phyloP scores from a whole-genome alignment of 2,113 vertebrate species.

The Psilopogon haemacephalus region DNA sequence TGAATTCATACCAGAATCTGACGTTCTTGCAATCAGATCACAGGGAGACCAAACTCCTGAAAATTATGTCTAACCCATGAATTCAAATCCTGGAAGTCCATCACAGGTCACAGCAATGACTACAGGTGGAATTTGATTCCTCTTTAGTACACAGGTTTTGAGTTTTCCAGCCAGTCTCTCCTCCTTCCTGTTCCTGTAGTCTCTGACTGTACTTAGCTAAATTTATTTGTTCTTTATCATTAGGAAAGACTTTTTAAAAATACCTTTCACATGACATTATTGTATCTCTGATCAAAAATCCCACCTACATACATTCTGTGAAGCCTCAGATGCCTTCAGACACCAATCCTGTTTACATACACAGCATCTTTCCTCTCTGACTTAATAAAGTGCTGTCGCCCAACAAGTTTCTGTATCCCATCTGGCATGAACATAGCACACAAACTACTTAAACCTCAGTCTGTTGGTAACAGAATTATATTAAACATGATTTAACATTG shows the following conservation, averaged over 20 bases:
- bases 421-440: constrained; percentile 14
- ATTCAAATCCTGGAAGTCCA: not conserved
- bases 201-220: not conserved
- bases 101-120: not conserved
- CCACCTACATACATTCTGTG: constrained; percentile 62
- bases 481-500: not conserved
- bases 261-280: constrained; percentile 20
- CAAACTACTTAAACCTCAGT: not conserved
- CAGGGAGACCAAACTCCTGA: not conserved
- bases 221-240: constrained; percentile 11
- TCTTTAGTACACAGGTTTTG: not conserved
- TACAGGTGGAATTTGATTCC: not conserved
- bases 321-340: constrained; percentile 22
- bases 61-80: not conserved
- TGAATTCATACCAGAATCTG: not conserved
- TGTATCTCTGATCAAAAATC: constrained; percentile 1
- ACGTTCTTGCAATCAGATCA: not conserved
- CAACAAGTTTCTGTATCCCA: constrained; percentile 31
- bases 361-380: not conserved
- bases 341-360: not conserved
- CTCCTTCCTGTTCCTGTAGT: not conserved
- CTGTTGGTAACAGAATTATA: not conserved
- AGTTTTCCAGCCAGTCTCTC: not conserved
- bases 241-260: not conserved
- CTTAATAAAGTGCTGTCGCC: constrained; percentile 15